Evolutionary conservation across 2,113 vertebrate species (phyloP), one percentile per base, ranked within the genome.

Genomic region (Orycteropus afer): DNA sequence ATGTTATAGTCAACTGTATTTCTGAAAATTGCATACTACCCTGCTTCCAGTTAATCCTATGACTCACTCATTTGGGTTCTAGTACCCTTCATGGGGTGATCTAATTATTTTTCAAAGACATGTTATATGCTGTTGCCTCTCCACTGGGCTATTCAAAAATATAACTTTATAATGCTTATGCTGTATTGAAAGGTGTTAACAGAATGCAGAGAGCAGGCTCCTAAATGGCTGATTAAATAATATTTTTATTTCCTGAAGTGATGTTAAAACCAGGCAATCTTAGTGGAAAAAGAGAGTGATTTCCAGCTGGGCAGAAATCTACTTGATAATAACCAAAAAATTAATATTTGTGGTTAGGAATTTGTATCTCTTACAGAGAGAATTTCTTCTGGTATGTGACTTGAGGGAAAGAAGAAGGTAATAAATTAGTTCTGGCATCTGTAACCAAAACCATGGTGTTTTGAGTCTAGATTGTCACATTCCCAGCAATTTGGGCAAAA

Each of bases 141-240:
- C 45, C 45, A 51, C 51, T 78, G 73, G 47, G 45, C 69, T 80
- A 49, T 76, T 49, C 59, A 89, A 80, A 80, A 89, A 78, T 84
- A 85, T 71, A 83, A 78, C 27, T 95, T 91, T 91, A 49, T 15
- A 89, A 2, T 59, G 47, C 74, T 86, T 91, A 76, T 20, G 8
- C 79, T 94, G 59, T 95, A 53, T 89, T 92, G 78, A 80, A 89
- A 96, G 85, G 89, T 97, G 86, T 78, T 94, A 94, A 85, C 94
- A 84, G 91, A 86, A 85, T 85, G 32, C 42, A 93, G 82, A 86
- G 86, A 89, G 40, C 63, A n/a, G 93, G 53, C 59, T 93, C 84
- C 94, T 89, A 83, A 89, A 87, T 85, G 86, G 29, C 53, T 94
- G 84, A 94, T 77, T 83, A 94, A 85, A 84, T 91, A 86, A 81